Percentiles rank a stretch among this genome's conserved stretches.
These are phyloP conservation scores for Nothobranchius kuhntae DNA, from an alignment of 2,113 vertebrate species.

Conservation along the genomic window DNA sequence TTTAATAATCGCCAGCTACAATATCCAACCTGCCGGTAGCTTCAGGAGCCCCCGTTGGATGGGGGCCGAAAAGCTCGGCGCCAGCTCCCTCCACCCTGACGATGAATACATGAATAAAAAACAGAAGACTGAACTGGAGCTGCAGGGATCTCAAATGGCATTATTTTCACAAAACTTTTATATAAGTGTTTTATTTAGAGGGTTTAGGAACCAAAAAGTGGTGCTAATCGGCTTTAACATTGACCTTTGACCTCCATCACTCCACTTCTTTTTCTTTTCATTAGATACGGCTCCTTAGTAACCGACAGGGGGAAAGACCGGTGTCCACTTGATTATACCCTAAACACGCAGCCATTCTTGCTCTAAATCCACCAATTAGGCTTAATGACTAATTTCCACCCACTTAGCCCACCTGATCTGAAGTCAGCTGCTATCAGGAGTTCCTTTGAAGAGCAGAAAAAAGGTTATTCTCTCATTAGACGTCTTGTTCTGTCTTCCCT, in stretches of 20 bases:
- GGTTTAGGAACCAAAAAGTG: too few relatives aligned
- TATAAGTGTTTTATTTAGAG: neutral
- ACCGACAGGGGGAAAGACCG: neutral
- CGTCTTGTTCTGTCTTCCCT: too few relatives aligned
- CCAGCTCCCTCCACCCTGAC: constrained; percentile 70
- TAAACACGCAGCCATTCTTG: constrained; percentile 17
- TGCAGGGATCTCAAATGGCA: constrained; percentile 7
- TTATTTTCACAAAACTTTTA: neutral
- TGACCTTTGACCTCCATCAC: too few relatives aligned
- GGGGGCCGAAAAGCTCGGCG: constrained; percentile 76
- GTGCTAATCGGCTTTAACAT: too few relatives aligned
- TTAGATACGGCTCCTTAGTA: too few relatives aligned
- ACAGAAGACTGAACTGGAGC: constrained; percentile 42
- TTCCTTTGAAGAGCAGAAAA: constrained; percentile 40
- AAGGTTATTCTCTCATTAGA: constrained; percentile 12
- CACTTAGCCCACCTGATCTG: constrained; percentile 39
- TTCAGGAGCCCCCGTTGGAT: constrained; percentile 86
- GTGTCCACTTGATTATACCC: neutral
- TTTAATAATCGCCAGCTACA: constrained; percentile 99
- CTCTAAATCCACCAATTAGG: constrained; percentile 30
- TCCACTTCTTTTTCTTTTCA: too few relatives aligned
- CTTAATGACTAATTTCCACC: constrained; percentile 36
- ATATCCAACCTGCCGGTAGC: constrained; percentile 99
- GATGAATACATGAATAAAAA: constrained; percentile 82
- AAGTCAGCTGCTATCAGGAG: constrained; percentile 36